phyloP scores from a whole-genome alignment of 2,113 vertebrate species.

The Forbesichthys agassizii region DNA sequence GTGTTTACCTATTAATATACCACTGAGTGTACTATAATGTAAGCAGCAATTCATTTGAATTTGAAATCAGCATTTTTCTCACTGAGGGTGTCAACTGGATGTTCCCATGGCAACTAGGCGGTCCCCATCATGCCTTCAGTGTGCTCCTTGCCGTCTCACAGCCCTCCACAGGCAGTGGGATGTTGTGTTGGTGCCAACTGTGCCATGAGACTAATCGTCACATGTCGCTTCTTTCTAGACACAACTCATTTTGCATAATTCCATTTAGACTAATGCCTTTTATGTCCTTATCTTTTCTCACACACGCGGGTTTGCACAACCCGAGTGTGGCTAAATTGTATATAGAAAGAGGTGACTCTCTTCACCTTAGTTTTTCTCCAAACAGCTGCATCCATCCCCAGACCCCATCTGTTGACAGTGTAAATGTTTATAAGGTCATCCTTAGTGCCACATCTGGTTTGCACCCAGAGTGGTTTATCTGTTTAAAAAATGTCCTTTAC shows the following conservation, averaged over 20 bases:
- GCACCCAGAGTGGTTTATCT: conserved; percentile 20
- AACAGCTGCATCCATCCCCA: conserved; percentile 45
- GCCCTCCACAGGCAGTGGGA: conserved; percentile 42
- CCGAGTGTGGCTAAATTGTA: conserved; percentile 8
- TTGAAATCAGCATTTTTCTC: neutral
- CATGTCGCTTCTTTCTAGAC: conserved; percentile 32
- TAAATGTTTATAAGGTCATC: conserved; percentile 51
- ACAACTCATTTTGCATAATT: conserved; percentile 26
- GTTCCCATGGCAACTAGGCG: conserved; percentile 55
- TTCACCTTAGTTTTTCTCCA: conserved; percentile 6
- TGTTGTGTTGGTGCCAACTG: conserved; percentile 41
- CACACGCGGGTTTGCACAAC: neutral
- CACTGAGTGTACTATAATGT: neutral
- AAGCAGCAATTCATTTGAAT: neutral
- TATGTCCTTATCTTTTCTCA: neutral
- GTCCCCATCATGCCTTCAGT: conserved; percentile 24
- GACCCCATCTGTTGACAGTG: conserved; percentile 31
- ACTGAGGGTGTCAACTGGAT: conserved; percentile 3
- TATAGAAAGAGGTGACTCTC: conserved; percentile 15
- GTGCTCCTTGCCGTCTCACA: conserved; percentile 17
- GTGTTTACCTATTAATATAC: no score
- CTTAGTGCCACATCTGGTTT: conserved; percentile 57
- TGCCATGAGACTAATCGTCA: conserved; percentile 23
- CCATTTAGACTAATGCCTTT: neutral
- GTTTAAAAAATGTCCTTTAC: conserved; percentile 30